phyloP scores from a whole-genome alignment of 2,797 vertebrate species.

The Gymnothorax reevesii region DNA sequence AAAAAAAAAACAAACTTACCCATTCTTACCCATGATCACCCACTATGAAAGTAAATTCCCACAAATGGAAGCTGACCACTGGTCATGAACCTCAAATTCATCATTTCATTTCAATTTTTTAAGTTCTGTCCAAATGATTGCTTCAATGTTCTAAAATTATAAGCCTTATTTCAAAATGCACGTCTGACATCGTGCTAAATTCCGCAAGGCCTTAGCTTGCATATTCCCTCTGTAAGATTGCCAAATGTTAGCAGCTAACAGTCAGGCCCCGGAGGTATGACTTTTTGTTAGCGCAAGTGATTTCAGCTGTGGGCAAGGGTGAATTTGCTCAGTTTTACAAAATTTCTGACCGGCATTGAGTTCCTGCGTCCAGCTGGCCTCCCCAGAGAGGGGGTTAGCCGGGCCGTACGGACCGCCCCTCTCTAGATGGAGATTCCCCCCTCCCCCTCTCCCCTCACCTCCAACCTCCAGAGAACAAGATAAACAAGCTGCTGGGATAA shows the following conservation, averaged over 20 bases:
- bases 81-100: no score
- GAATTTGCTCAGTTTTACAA: not conserved
- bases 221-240: not conserved
- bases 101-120: no score
- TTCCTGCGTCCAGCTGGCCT: constrained; percentile 24
- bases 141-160: no score
- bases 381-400: not conserved
- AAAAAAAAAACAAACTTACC: no score
- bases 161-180: not conserved
- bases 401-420: constrained; percentile 26
- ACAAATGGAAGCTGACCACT: not conserved
- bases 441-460: constrained; percentile 1
- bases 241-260: not conserved
- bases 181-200: not conserved
- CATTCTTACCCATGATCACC: no score
- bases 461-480: constrained; percentile 18
- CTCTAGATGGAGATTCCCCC: constrained; percentile 10
- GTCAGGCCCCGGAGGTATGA: not conserved
- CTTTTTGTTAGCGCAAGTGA: not conserved
- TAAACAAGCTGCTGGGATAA: not conserved
- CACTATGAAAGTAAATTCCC: no score
- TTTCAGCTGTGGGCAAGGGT: not conserved
- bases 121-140: no score
- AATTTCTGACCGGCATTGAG: constrained; percentile 13
- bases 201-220: not conserved